These are phyloP conservation scores for Drosophila orena DNA, from an alignment of 1,140 invertebrate species.

Conservation along the genomic window DNA sequence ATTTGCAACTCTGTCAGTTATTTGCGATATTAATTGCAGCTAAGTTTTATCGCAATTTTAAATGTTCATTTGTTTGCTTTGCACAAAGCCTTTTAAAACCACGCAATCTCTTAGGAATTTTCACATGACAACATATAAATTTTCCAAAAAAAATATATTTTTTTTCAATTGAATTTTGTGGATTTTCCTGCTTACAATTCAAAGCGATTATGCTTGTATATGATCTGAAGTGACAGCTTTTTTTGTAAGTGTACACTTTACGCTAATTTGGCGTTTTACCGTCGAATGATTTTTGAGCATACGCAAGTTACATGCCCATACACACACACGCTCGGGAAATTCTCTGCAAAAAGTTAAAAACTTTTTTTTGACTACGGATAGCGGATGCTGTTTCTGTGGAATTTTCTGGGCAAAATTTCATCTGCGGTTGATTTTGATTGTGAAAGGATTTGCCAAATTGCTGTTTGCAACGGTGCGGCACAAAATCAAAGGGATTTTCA, in stretches of 20 bases:
- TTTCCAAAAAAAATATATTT: too few relatives aligned
- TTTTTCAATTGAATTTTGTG: too few relatives aligned
- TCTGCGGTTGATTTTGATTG: slow-evolving; percentile 85
- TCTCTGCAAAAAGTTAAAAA: slow-evolving; percentile 35
- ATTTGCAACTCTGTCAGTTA: too few relatives aligned
- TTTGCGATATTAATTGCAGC: too few relatives aligned
- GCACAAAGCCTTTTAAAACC: not conserved
- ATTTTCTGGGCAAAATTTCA: slow-evolving; percentile 78
- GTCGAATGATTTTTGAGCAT: slow-evolving; percentile 69
- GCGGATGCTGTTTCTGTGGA: slow-evolving; percentile 45
- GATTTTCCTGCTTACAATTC: too few relatives aligned
- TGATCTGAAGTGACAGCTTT: not conserved
- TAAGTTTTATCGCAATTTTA: too few relatives aligned
- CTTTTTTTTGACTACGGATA: slow-evolving; percentile 46
- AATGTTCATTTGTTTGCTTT: too few relatives aligned
- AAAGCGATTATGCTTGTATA: too few relatives aligned
- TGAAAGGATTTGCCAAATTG: slow-evolving; percentile 84
- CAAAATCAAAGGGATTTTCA: slow-evolving; percentile 82
- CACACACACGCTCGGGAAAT: slow-evolving; percentile 13
- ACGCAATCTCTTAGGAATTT: too few relatives aligned
- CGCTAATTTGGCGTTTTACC: slow-evolving; percentile 78
- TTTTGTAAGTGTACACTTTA: slow-evolving; percentile 55
- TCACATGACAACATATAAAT: too few relatives aligned
- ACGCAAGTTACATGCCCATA: slow-evolving; percentile 30
- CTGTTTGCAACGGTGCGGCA: slow-evolving; percentile 79